Evolutionary conservation across 2,797 vertebrate species (phyloP).

Genomic region (Chlorospingus semifuscus): DNA sequence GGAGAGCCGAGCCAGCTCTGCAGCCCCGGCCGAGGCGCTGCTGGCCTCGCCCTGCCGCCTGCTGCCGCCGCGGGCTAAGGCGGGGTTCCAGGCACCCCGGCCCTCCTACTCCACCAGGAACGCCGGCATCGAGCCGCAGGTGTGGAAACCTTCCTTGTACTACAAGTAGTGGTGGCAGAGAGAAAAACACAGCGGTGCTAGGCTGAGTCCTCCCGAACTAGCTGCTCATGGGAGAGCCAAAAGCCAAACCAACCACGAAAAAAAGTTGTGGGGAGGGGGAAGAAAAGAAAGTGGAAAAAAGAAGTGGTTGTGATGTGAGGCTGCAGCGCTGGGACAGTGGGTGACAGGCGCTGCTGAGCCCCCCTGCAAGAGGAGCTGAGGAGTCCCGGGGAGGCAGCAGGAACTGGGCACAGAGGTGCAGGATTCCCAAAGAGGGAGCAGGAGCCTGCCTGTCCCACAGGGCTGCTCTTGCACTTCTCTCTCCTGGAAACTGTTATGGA

Average conservation of each 20-base stretch:
- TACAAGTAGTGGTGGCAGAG: slow-evolving; percentile 67
- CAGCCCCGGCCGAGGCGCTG: slow-evolving; percentile 61
- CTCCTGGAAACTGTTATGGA: background rate
- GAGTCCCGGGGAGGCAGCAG: background rate
- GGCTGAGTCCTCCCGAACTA: background rate
- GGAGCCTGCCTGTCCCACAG: background rate
- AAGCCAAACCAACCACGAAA: background rate
- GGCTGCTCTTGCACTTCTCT: slow-evolving; percentile 27
- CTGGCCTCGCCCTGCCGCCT: slow-evolving; percentile 80
- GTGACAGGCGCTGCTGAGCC: background rate
- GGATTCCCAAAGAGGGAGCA: background rate
- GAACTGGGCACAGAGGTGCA: background rate
- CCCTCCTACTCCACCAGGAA: slow-evolving; percentile 93
- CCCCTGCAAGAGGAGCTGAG: background rate
- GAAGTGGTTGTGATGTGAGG: background rate
- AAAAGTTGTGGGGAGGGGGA: background rate
- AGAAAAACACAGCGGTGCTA: background rate
- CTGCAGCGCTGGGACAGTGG: background rate
- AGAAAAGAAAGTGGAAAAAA: background rate
- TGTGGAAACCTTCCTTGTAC: slow-evolving; percentile 94
- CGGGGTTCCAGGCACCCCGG: slow-evolving; percentile 83
- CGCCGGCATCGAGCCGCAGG: slow-evolving; percentile 92
- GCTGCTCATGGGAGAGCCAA: background rate
- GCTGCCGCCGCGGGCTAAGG: slow-evolving; percentile 80
- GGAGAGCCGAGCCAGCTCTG: slow-evolving; percentile 14